These are phyloP conservation scores for Sebastes jordani DNA, from an alignment of 2,797 vertebrate species.

Conservation along the genomic window DNA sequence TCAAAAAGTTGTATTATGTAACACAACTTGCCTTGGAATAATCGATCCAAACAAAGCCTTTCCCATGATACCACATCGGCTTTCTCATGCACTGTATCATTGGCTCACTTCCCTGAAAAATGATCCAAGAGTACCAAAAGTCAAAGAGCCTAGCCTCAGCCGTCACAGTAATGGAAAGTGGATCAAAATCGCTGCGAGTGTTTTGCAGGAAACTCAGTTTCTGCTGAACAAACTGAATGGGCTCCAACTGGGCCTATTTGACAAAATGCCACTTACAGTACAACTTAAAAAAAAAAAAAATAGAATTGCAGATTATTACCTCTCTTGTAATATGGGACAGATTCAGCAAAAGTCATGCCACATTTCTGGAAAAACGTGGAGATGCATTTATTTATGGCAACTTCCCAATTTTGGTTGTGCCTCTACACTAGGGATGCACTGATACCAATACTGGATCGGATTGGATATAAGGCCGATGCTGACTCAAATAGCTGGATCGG, in stretches of 20 bases:
- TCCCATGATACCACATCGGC: constrained; percentile 10
- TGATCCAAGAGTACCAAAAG: constrained; percentile 9
- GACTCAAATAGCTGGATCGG: neutral
- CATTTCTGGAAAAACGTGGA: neutral
- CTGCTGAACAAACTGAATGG: neutral
- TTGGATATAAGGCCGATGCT: neutral
- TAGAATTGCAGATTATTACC: neutral
- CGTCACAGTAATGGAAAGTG: neutral
- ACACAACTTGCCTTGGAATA: neutral
- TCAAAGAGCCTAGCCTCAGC: constrained; percentile 33
- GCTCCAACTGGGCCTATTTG: neutral
- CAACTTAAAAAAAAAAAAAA: neutral
- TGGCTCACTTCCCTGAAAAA: constrained; percentile 26
- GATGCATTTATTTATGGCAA: neutral
- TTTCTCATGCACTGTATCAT: neutral
- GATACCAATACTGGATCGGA: no score
- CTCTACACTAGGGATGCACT: neutral
- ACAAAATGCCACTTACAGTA: neutral
- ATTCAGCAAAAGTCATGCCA: neutral
- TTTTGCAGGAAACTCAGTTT: neutral
- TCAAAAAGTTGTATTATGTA: constrained; percentile 2
- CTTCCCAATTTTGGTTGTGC: neutral
- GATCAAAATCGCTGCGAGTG: neutral
- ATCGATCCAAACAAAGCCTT: constrained; percentile 24
- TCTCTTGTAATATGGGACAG: neutral